Base-by-base conservation (phyloP, 2,888 invertebrate species). In the Drosophila mercatorum region DNA sequence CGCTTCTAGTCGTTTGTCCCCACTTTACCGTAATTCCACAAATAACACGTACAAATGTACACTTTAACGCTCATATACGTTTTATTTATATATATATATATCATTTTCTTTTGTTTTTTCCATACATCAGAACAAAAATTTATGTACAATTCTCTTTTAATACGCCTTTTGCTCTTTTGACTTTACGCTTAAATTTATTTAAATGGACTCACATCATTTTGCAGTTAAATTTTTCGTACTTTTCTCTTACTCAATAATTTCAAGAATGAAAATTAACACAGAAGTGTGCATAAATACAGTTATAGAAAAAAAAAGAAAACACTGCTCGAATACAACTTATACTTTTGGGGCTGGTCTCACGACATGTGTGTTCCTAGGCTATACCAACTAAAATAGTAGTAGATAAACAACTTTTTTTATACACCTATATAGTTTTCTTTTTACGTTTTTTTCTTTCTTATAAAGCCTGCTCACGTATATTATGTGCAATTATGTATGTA, bases 111-210 rank as follows among this genome's bases (percentile, higher is more conserved):
- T 22, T 17, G 17, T 17, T 22, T 72, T 84, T 75, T 84, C 52
- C 85, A 80, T 84, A 89, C 55, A 88, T 79, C 81, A 84, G 89
- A 89, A 85, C 83, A 85, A 89, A 83, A 83, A 74, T 64, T 71
- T 85, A 89, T 85, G 73, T 85, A 85, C 84, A 85, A 63, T 75
- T 46, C 26, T 68, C 51, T 61, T 38, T 56, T 43, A 17, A 51
- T 38, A 47, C 38, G 80, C 68, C 31, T 43, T 68, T 57, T 66
- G 55, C 58, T 36, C 46, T 53, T 41, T 57, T 55, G 52, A 56
- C 62, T 69, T 52, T 40, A 17, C 62, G 77, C 68, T 78, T 77
- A 67, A 47, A 64, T 72, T 66, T 66, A 68, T 31, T 51, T 43
- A 65, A 81, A 81, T 72, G 73, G 69, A 81, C 78, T 73, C 68